Percentiles rank a stretch among this genome's conserved stretches.
Conservation (phyloP, 2,888 invertebrate genomes). For the Polydrusus cervinus region DNA sequence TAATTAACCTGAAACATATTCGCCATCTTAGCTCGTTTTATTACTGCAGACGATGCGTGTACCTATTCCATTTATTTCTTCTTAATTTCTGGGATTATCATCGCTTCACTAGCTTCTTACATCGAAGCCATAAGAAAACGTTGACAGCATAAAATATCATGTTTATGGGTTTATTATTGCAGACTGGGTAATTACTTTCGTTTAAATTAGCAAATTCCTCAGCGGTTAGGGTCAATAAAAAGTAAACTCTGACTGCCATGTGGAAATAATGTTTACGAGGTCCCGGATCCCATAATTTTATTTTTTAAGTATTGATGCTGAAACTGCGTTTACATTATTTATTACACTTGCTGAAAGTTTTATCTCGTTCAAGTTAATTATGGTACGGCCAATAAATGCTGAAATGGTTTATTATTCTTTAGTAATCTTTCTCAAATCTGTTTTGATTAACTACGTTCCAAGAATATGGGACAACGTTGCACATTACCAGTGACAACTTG, state of each 20-base stretch:
- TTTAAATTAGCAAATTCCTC: conserved; percentile 51
- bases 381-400: neutral
- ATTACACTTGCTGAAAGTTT: too few species aligned
- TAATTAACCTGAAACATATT: conserved; percentile 38
- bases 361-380: neutral
- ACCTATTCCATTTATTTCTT: conserved; percentile 48
- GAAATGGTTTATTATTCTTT: neutral
- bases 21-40: conserved; percentile 40
- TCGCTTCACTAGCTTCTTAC: conserved; percentile 49
- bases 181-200: conserved; percentile 47
- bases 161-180: conserved; percentile 50
- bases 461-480: too few species aligned
- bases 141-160: conserved; percentile 49
- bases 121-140: conserved; percentile 51
- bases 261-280: conserved; percentile 16
- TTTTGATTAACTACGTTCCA: too few species aligned
- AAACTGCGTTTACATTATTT: neutral
- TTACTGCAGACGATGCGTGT: conserved; percentile 45
- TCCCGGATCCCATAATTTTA: neutral
- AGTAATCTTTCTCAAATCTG: too few species aligned
- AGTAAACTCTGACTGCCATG: conserved; percentile 13
- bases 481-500: too few species aligned
- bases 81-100: conserved; percentile 50
- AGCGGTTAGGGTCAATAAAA: conserved; percentile 34
- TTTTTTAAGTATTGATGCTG: neutral